phyloP scores from a whole-genome alignment of 2,113 vertebrate genomes.

The Galbula dea region DNA sequence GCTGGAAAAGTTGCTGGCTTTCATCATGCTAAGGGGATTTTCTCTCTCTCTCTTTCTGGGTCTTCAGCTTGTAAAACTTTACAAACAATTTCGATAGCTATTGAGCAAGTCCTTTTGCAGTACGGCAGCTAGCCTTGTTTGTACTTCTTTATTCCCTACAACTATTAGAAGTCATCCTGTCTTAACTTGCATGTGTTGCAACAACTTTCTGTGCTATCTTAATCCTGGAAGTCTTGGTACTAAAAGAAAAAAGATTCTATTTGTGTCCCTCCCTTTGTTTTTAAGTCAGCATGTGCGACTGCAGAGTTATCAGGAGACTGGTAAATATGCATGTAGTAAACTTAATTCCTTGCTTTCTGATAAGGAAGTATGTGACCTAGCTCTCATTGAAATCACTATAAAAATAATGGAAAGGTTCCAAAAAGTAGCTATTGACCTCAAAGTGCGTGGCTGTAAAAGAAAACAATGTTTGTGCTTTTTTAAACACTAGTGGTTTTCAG shows the following conservation, averaged over 20 bases:
- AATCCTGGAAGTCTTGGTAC: neutral
- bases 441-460: neutral
- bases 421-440: neutral
- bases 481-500: neutral
- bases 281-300: neutral
- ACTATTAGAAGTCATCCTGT: neutral
- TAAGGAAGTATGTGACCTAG: neutral
- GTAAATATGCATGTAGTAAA: neutral
- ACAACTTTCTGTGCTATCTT: neutral
- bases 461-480: neutral
- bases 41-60: neutral
- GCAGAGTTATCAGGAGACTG: neutral
- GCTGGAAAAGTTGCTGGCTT: neutral
- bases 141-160: neutral
- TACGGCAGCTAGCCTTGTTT: neutral
- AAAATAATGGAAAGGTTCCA: neutral
- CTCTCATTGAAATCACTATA: neutral
- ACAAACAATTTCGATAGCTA: neutral
- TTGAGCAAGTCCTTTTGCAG: neutral
- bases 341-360: neutral
- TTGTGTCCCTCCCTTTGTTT: neutral
- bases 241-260: neutral
- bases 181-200: neutral
- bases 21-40: neutral
- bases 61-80: neutral